Conservation (phyloP, 2,113 vertebrate genomes). For the Pagrus major region DNA sequence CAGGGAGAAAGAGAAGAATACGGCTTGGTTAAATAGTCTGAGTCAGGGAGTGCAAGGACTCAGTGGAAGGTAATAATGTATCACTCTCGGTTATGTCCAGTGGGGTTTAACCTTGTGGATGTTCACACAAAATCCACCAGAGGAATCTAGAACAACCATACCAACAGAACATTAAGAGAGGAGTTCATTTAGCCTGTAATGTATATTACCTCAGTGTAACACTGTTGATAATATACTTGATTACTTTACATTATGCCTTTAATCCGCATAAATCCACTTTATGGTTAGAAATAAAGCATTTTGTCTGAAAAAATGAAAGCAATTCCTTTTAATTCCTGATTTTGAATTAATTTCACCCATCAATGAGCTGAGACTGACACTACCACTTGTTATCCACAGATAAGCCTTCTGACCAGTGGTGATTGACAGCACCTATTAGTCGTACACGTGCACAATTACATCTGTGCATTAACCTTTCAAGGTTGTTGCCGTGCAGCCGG, state of each 20-base stretch:
- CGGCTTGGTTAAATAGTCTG: slow-evolving; percentile 54
- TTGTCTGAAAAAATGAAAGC: not conserved
- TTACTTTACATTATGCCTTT: not conserved
- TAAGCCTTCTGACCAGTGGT: slow-evolving; percentile 38
- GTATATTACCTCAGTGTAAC: not conserved
- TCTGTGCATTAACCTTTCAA: slow-evolving; percentile 52
- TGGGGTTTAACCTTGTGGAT: slow-evolving; percentile 56
- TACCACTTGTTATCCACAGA: slow-evolving; percentile 37
- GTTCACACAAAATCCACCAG: slow-evolving; percentile 44
- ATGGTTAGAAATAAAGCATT: not conserved
- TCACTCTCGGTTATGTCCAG: slow-evolving; percentile 42
- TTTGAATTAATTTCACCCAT: slow-evolving; percentile 54
- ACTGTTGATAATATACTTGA: not conserved
- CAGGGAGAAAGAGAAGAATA: slow-evolving; percentile 12
- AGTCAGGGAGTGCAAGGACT: slow-evolving; percentile 51
- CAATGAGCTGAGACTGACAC: slow-evolving; percentile 46
- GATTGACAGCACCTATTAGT: slow-evolving; percentile 47
- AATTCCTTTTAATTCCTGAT: slow-evolving; percentile 18
- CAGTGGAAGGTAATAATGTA: slow-evolving; percentile 53
- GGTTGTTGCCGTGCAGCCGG: slow-evolving; percentile 33
- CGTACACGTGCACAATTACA: slow-evolving; percentile 14
- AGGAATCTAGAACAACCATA: not conserved
- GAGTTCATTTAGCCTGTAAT: slow-evolving; percentile 6
- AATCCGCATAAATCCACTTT: not conserved
- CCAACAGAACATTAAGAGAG: not conserved